These are phyloP conservation scores for Cremastobaeus sp. DNA, from an alignment of 2,888 invertebrate species.

Conservation along the genomic window DNA sequence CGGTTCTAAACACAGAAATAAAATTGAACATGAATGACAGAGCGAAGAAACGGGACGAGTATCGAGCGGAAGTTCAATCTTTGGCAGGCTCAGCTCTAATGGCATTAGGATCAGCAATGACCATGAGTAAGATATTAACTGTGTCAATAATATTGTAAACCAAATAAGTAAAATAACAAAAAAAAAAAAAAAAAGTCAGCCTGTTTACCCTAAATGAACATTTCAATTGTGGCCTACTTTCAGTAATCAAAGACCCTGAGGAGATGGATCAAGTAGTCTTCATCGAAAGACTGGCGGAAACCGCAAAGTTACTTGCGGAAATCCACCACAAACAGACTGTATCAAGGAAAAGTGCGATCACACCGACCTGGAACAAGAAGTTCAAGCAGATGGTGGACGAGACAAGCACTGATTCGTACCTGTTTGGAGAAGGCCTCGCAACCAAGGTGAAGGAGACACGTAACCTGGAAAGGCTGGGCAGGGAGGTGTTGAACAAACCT, in stretches of 20 bases:
- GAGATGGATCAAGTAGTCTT: no score
- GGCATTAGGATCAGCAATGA: constrained; percentile 1
- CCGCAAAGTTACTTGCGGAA: no score
- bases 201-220: no score
- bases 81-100: neutral
- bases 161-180: no score
- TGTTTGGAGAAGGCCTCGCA: neutral
- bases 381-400: neutral
- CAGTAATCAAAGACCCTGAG: no score
- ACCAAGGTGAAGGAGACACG: neutral
- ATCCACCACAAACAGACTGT: constrained; percentile 6
- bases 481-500: no score
- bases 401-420: neutral
- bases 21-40: neutral
- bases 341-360: neutral
- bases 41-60: neutral
- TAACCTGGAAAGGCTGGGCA: neutral
- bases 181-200: no score
- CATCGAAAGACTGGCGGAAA: no score
- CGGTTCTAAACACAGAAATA: neutral
- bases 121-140: no score
- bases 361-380: neutral
- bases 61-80: neutral
- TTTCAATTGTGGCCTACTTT: no score
- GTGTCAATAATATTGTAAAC: no score